Percentiles rank a stretch among this genome's conserved stretches.
These are phyloP conservation scores for Drosophila parvula DNA, from an alignment of 1,140 invertebrate species.

Conservation along the genomic window DNA sequence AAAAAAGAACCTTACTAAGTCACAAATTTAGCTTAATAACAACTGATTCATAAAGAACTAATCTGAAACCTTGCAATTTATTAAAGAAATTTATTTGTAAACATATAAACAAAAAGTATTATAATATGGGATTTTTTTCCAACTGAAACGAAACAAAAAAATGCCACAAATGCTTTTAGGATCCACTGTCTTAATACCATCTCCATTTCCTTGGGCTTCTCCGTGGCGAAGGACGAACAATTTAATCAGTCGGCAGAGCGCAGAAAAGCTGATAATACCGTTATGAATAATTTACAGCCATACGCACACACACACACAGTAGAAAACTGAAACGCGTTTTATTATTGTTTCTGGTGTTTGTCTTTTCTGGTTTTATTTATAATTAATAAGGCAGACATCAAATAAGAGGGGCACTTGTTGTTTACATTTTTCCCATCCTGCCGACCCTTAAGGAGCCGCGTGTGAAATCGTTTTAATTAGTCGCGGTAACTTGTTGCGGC, in stretches of 20 bases:
- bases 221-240: slow-evolving; percentile 55
- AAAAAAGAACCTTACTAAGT: not conserved
- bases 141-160: not conserved
- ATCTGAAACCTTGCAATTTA: no score
- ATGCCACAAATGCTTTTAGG: slow-evolving; percentile 2
- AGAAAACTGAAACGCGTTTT: slow-evolving; percentile 28
- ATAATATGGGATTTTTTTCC: no score
- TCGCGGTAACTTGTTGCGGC: slow-evolving; percentile 62
- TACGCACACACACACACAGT: slow-evolving; percentile 10
- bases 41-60: not conserved
- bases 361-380: slow-evolving; percentile 60
- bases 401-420: slow-evolving; percentile 34
- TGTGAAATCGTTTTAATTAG: slow-evolving; percentile 66
- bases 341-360: slow-evolving; percentile 49
- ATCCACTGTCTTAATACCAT: not conserved
- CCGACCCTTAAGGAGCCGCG: slow-evolving; percentile 29
- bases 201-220: slow-evolving; percentile 20
- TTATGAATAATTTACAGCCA: slow-evolving; percentile 75
- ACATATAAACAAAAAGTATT: no score
- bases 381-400: slow-evolving; percentile 62
- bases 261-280: slow-evolving; percentile 75
- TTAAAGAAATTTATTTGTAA: no score
- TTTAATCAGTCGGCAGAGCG: slow-evolving; percentile 70
- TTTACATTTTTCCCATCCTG: slow-evolving; percentile 27
- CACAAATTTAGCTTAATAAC: not conserved